phyloP scores from a whole-genome alignment of 2,797 vertebrate species.

The Echeneis naucrates region DNA sequence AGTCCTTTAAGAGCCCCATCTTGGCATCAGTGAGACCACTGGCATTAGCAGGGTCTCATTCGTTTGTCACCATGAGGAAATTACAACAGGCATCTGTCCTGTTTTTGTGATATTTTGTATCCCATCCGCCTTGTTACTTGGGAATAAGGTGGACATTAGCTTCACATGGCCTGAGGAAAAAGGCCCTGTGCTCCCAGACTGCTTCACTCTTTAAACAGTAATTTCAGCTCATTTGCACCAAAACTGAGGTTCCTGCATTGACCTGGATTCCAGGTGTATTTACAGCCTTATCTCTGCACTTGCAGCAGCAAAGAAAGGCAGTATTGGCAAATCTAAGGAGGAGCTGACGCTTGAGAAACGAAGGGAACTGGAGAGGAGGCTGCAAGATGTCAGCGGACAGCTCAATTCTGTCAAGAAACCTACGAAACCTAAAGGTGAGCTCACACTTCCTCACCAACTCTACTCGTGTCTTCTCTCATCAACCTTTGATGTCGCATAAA shows the following conservation, averaged over 20 bases:
- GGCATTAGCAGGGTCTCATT: neutral
- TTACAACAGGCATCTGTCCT: neutral
- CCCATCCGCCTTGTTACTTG: neutral
- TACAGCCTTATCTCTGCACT: slow-evolving; percentile 7
- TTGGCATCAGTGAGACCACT: slow-evolving; percentile 1
- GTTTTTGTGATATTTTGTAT: neutral
- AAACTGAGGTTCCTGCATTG: neutral
- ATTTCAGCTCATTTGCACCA: neutral
- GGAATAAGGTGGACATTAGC: neutral
- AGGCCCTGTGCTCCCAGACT: neutral
- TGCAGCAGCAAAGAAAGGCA: slow-evolving; percentile 85
- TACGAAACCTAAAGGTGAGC: slow-evolving; percentile 89
- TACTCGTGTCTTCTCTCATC: neutral
- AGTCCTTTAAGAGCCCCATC: neutral
- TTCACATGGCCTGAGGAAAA: neutral
- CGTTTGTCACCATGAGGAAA: neutral
- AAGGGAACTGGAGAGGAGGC: slow-evolving; percentile 90
- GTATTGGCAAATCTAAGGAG: slow-evolving; percentile 90
- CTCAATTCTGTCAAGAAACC: slow-evolving; percentile 94
- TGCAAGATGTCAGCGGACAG: slow-evolving; percentile 94
- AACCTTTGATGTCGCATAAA: neutral
- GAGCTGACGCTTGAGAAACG: slow-evolving; percentile 94
- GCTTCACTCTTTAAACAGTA: neutral
- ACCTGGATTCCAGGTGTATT: neutral
- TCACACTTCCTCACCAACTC: neutral